Evolutionary conservation across 1,140 invertebrate species (phyloP).

Genomic region (Procambarus clarkii): DNA sequence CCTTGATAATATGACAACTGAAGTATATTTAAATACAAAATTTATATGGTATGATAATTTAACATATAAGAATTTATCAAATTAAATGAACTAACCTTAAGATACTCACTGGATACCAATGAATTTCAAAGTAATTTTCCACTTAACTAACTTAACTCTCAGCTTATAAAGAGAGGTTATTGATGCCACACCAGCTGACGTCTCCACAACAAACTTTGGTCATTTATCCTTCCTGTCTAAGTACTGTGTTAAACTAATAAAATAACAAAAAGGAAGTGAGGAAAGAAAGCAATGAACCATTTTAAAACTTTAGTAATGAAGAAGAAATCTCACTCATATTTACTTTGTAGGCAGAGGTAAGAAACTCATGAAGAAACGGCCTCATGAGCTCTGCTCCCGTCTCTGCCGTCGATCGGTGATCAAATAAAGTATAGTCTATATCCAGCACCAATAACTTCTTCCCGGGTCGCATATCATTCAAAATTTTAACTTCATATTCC

Average conservation of each 20-base stretch:
- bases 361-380: conserved; percentile 95
- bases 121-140: no score
- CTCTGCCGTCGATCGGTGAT: conserved; percentile 94
- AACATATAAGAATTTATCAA: neutral
- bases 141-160: no score
- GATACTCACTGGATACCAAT: no score
- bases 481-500: conserved; percentile 88
- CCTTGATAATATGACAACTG: neutral
- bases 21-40: no score
- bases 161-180: no score
- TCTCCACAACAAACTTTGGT: no score
- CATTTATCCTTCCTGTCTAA: no score
- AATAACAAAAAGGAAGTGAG: neutral
- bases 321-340: neutral
- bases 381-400: conserved; percentile 93
- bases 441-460: conserved; percentile 96
- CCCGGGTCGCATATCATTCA: conserved; percentile 87
- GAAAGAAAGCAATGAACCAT: neutral
- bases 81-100: no score
- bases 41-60: no score
- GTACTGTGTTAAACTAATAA: neutral
- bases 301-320: neutral
- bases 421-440: conserved; percentile 98
- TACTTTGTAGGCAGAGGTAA: conserved; percentile 87
- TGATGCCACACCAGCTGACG: no score